Percentiles rank a stretch among this genome's conserved stretches.
phyloP scores from a whole-genome alignment of 2,113 vertebrate species.

The Manacus vitellinus region DNA sequence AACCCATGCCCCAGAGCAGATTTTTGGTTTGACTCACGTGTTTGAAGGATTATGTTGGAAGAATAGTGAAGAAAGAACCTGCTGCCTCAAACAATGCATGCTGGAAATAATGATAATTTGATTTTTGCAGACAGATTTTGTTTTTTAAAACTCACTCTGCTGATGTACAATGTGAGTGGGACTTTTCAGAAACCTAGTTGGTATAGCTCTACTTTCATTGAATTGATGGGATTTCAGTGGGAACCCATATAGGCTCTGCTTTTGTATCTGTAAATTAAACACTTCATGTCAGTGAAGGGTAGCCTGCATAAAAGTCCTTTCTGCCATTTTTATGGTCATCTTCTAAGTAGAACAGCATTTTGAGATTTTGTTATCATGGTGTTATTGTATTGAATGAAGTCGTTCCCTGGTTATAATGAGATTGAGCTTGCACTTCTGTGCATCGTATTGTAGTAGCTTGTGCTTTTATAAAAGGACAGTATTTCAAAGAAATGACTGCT shows the following conservation, averaged over 20 bases:
- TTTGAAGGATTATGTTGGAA: neutral
- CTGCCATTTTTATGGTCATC: neutral
- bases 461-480: neutral
- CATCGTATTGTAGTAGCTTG: neutral
- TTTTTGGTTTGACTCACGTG: neutral
- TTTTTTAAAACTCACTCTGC: neutral
- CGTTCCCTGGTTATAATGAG: neutral
- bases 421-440: neutral
- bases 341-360: neutral
- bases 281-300: neutral
- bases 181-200: neutral
- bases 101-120: neutral
- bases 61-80: neutral
- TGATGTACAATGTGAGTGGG: neutral
- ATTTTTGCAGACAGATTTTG: neutral
- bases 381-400: neutral
- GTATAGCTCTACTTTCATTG: neutral
- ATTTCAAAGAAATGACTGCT: neutral
- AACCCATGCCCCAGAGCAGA: rapidly evolving
- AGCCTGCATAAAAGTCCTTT: neutral
- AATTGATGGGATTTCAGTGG: neutral
- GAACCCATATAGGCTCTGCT: neutral
- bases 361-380: neutral
- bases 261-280: neutral
- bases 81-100: neutral